A percentile compares a stretch with the other conserved stretches of the same genome.
Conservation (phyloP, 2,113 vertebrate genomes). For the Sturnira hondurensis region DNA sequence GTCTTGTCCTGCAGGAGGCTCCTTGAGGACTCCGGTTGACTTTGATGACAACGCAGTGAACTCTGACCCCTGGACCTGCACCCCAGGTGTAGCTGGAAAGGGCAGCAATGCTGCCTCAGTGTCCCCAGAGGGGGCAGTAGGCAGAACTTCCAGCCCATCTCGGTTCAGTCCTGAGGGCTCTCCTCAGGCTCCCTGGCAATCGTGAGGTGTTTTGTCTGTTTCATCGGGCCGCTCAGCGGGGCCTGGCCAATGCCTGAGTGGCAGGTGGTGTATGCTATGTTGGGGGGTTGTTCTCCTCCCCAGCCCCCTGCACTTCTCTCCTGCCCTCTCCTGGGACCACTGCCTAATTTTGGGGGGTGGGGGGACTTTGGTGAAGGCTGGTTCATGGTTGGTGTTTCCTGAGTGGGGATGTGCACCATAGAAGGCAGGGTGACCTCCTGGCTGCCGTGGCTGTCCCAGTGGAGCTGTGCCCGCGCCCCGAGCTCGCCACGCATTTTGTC, state of each 20-base stretch:
- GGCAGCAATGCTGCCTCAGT: not conserved
- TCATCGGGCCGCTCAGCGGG: not conserved
- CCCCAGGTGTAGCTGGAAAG: not conserved
- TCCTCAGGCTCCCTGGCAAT: not conserved
- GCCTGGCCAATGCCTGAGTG: not conserved
- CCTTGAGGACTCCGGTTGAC: not conserved
- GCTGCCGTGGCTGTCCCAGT: not conserved
- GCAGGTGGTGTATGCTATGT: not conserved
- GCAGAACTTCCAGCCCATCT: not conserved
- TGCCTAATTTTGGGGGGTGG: not conserved
- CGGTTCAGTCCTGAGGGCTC: not conserved
- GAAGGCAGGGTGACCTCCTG: not conserved
- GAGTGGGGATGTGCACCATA: not conserved
- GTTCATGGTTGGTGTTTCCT: not conserved
- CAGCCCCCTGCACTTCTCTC: not conserved
- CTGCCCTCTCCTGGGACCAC: not conserved
- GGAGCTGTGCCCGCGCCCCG: not conserved
- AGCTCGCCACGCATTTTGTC: rapidly evolving
- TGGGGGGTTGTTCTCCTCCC: not conserved
- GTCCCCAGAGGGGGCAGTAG: not conserved
- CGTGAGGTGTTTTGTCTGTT: not conserved
- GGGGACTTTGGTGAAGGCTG: not conserved
- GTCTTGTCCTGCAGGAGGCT: not conserved
- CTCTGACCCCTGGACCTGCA: not conserved
- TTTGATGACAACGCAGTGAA: not conserved